Conservation (phyloP, 2,797 vertebrate genomes). For the Pogonophryne albipinna region DNA sequence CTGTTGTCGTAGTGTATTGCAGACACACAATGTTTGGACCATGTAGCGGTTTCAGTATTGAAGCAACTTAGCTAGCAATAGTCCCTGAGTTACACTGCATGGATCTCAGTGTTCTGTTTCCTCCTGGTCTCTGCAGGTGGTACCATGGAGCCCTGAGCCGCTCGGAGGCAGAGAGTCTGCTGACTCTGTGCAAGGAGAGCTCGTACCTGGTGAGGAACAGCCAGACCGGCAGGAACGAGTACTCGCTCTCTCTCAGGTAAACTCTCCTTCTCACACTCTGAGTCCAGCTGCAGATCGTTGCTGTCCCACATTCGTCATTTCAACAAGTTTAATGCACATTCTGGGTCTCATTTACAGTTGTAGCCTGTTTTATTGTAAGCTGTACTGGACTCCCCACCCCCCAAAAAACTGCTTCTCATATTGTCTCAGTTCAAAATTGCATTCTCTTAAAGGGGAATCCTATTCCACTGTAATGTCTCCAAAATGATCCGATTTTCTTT, state of each 20-base stretch:
- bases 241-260: slow-evolving; percentile 94
- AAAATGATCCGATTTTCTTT: slow-evolving; percentile 27
- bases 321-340: not conserved
- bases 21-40: not conserved
- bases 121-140: slow-evolving; percentile 85
- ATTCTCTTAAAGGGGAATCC: slow-evolving; percentile 37
- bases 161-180: slow-evolving; percentile 89
- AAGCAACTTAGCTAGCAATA: too few species aligned
- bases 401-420: not conserved
- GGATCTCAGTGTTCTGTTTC: not conserved
- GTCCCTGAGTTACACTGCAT: not conserved
- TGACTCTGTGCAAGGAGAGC: slow-evolving; percentile 94
- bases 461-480: not conserved
- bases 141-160: slow-evolving; percentile 93
- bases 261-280: not conserved
- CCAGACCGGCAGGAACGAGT: slow-evolving; percentile 90
- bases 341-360: not conserved
- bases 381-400: not conserved
- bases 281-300: not conserved
- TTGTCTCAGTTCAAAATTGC: not conserved
- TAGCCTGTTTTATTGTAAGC: not conserved
- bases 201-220: slow-evolving; percentile 96
- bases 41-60: too few species aligned
- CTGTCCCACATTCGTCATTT: not conserved
- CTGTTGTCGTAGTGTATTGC: not conserved